Percentiles rank a stretch among this genome's conserved stretches.
phyloP scores from a whole-genome alignment of 2,797 vertebrate species.

The Epinephelus malabaricus region DNA sequence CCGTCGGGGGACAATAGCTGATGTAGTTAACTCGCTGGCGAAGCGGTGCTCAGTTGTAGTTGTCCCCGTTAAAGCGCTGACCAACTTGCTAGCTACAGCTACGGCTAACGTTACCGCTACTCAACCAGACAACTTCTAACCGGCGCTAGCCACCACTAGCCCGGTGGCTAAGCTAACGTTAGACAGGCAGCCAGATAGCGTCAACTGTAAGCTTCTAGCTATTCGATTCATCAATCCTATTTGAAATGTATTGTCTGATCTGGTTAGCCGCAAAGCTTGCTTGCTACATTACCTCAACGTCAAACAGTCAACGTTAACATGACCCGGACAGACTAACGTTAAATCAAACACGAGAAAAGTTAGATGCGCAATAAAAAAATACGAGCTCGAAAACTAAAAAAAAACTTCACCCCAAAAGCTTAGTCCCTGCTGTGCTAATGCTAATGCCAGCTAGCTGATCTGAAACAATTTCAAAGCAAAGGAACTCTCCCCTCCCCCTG shows the following conservation, averaged over 20 bases:
- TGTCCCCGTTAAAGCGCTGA: slow-evolving; percentile 65
- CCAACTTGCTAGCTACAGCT: slow-evolving; percentile 69
- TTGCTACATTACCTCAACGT: slow-evolving; percentile 59
- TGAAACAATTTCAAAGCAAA: slow-evolving; percentile 85
- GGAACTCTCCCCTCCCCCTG: slow-evolving; percentile 89
- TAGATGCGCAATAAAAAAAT: slow-evolving; percentile 57
- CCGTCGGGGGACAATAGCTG: slow-evolving; percentile 81
- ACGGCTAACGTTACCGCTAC: slow-evolving; percentile 34
- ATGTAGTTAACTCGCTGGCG: slow-evolving; percentile 49
- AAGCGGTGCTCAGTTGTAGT: slow-evolving; percentile 61
- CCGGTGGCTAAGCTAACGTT: slow-evolving; percentile 74
- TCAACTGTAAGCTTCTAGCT: slow-evolving; percentile 75
- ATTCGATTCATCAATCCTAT: slow-evolving; percentile 79
- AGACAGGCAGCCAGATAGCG: slow-evolving; percentile 72
- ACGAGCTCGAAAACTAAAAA: slow-evolving; percentile 53
- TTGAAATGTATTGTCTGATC: slow-evolving; percentile 83
- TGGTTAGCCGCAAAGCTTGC: slow-evolving; percentile 66
- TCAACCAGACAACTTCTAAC: slow-evolving; percentile 77
- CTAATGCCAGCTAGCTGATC: slow-evolving; percentile 78
- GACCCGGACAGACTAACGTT: slow-evolving; percentile 23
- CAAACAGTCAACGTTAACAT: slow-evolving; percentile 47
- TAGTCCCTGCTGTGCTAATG: slow-evolving; percentile 74
- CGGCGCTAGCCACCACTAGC: slow-evolving; percentile 75
- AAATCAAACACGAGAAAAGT: slow-evolving; percentile 57
- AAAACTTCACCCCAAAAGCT: slow-evolving; percentile 77